These are phyloP conservation scores for Xerus inauris DNA, from an alignment of 2,113 vertebrate genomes.

Conservation along the genomic window DNA sequence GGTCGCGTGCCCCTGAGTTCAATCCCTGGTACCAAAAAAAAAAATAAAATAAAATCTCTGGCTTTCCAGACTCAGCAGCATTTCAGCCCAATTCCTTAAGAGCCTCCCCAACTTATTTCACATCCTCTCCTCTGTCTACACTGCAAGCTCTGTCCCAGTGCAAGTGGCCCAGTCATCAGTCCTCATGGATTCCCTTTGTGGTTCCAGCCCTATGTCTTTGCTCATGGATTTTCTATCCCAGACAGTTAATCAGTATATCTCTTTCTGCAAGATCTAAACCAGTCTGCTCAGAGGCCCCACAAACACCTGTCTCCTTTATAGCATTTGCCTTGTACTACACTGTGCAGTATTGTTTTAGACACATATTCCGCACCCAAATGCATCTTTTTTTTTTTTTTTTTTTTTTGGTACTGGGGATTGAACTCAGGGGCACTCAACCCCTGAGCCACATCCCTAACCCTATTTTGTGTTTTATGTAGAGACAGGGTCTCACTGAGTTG, in stretches of 20 bases:
- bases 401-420: no score
- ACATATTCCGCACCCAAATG: no score
- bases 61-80: background rate
- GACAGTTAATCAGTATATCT: background rate
- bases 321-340: background rate
- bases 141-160: background rate
- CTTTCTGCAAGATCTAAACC: background rate
- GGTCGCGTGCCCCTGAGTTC: no score
- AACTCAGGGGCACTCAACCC: no score
- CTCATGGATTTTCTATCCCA: background rate
- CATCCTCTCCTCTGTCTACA: background rate
- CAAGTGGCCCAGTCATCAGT: background rate
- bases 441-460: no score
- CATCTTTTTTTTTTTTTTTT: no score
- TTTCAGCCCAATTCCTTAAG: background rate
- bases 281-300: background rate
- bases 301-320: background rate
- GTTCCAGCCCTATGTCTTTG: background rate
- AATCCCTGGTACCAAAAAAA: no score
- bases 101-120: background rate
- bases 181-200: background rate
- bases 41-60: conserved; percentile 11
- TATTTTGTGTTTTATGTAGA: no score
- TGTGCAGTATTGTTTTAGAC: background rate
- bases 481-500: no score